Conservation (phyloP, 2,888 invertebrate species). For the Candidula unifasciata region DNA sequence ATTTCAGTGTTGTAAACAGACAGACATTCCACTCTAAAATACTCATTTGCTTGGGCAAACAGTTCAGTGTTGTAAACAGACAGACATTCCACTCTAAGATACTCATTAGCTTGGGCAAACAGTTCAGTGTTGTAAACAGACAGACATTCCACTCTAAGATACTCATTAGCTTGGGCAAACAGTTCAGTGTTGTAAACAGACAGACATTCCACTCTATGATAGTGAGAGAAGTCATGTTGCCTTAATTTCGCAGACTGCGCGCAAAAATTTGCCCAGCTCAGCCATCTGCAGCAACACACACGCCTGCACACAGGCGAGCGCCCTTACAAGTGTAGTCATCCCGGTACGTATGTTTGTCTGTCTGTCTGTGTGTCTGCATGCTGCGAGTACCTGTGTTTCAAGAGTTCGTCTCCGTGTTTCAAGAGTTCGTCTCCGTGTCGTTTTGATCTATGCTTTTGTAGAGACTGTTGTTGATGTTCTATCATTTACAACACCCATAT, state of each 20-base stretch:
- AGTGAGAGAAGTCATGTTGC: slow-evolving; percentile 38
- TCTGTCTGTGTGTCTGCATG: slow-evolving; percentile 40
- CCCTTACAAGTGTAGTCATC: slow-evolving; percentile 90
- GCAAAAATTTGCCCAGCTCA: slow-evolving; percentile 47
- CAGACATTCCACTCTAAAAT: too few species aligned
- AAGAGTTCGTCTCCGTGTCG: neutral
- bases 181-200: too few species aligned
- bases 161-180: too few species aligned
- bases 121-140: too few species aligned
- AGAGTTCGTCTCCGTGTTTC: neutral
- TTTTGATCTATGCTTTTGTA: neutral
- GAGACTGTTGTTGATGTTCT: neutral
- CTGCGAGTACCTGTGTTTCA: neutral
- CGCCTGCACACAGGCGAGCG: slow-evolving; percentile 99
- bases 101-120: too few species aligned
- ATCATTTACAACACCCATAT: neutral
- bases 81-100: too few species aligned
- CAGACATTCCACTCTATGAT: neutral
- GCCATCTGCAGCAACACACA: slow-evolving; percentile 98
- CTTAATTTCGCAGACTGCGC: slow-evolving; percentile 48
- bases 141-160: too few species aligned
- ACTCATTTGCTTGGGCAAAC: too few species aligned
- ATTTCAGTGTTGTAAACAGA: too few species aligned
- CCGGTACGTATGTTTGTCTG: slow-evolving; percentile 46
- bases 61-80: too few species aligned